Evolutionary conservation across 2,797 vertebrate genomes (phyloP).

Genomic region (Microcaecilia unicolor): DNA sequence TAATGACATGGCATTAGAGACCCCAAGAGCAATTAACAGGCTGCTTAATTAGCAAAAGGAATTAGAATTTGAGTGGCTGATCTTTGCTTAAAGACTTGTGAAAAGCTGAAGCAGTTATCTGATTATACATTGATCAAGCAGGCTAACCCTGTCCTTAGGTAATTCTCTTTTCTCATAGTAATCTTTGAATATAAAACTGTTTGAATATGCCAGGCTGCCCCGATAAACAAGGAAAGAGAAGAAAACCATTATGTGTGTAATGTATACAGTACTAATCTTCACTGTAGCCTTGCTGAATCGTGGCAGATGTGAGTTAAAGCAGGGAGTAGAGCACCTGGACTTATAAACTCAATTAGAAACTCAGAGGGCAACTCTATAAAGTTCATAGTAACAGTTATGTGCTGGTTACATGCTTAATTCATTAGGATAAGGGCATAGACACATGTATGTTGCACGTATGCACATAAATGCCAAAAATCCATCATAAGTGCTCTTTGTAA

Average conservation of each 20-base stretch:
- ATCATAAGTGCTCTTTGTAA: no score
- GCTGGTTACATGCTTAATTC: no score
- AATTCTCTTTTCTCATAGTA: conserved; percentile 41
- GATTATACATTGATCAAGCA: conserved; percentile 69
- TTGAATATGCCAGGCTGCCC: conserved; percentile 59
- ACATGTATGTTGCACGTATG: no score
- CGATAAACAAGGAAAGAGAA: conserved; percentile 30
- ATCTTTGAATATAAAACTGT: conserved; percentile 53
- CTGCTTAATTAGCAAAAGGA: conserved; percentile 78
- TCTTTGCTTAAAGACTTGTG: conserved; percentile 62
- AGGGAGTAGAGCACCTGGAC: no score
- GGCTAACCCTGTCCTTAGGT: conserved; percentile 49
- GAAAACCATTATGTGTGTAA: conserved; percentile 20
- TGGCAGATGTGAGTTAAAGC: no score
- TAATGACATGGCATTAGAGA: conserved; percentile 77
- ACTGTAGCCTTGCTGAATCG: not conserved
- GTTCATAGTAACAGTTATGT: no score
- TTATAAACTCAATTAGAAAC: no score
- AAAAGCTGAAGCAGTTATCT: conserved; percentile 61
- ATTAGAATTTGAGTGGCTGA: conserved; percentile 74
- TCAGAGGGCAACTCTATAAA: no score
- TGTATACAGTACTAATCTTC: not conserved
- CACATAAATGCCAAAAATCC: no score
- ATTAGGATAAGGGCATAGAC: no score
- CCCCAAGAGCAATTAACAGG: conserved; percentile 83